phyloP scores from a whole-genome alignment of 2,797 vertebrate species.

The Pteropus rufus region DNA sequence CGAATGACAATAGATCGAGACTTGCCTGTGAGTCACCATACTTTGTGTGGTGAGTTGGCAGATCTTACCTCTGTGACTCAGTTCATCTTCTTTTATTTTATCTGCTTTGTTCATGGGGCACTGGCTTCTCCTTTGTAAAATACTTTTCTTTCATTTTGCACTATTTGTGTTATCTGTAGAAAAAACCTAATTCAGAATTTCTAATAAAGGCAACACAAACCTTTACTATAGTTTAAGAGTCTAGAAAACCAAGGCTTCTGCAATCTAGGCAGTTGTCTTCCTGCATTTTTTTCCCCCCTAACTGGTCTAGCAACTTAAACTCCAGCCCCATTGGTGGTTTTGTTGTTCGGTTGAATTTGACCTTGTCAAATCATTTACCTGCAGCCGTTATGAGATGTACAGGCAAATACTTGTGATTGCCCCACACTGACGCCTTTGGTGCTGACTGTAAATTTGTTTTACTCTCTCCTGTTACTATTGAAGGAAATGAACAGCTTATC shows the following conservation, averaged over 20 bases:
- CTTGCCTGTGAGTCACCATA: not conserved
- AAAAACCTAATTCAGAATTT: not conserved
- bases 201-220: not conserved
- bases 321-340: conserved; percentile 21
- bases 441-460: conserved; percentile 59
- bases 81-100: not conserved
- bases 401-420: conserved; percentile 55
- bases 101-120: not conserved
- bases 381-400: not conserved
- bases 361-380: conserved; percentile 71
- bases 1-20: not conserved
- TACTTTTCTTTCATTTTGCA: not conserved
- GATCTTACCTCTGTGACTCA: conserved; percentile 17
- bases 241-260: not conserved
- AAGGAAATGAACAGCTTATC: conserved; percentile 31
- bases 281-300: conserved; percentile 24
- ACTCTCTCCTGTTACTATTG: not conserved
- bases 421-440: not conserved
- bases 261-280: not conserved
- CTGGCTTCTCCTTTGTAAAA: not conserved
- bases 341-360: conserved; percentile 28
- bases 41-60: not conserved
- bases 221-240: not conserved
- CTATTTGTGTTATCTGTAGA: not conserved
- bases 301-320: conserved; percentile 64